Percentiles rank a stretch among this genome's conserved stretches.
These are phyloP conservation scores for Poeciliopsis occidentalis DNA, from an alignment of 2,113 vertebrate species.

Conservation along the genomic window DNA sequence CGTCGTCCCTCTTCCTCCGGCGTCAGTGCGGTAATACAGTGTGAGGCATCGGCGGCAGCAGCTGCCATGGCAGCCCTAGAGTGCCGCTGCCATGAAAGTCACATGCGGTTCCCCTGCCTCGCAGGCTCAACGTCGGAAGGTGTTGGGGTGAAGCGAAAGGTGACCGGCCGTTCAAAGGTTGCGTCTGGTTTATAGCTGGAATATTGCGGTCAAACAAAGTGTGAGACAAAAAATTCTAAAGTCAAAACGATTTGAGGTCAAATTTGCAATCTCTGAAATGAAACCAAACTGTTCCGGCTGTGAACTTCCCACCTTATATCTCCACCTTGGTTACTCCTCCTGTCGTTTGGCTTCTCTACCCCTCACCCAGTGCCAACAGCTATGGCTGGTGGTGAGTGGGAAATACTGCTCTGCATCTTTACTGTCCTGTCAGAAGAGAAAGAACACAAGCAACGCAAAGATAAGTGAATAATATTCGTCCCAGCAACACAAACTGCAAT, in stretches of 20 bases:
- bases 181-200: constrained; percentile 8
- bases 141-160: constrained; percentile 11
- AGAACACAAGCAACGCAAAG: neutral
- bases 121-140: constrained; percentile 70
- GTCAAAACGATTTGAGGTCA: neutral
- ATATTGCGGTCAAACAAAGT: constrained; percentile 23
- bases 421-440: constrained; percentile 63
- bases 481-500: neutral
- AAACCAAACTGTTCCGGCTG: too few relatives aligned
- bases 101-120: constrained; percentile 69
- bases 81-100: constrained; percentile 86
- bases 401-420: constrained; percentile 76
- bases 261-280: neutral
- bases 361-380: constrained; percentile 84
- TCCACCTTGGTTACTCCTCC: neutral
- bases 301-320: neutral
- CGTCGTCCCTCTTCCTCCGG: constrained; percentile 87
- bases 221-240: too few relatives aligned
- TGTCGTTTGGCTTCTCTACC: constrained; percentile 17
- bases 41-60: constrained; percentile 83
- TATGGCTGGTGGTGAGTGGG: constrained; percentile 73
- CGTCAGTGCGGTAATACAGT: constrained; percentile 91
- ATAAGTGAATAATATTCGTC: neutral
- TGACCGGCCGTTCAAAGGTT: constrained; percentile 31
- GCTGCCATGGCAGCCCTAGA: constrained; percentile 98